Conservation (phyloP, 2,888 invertebrate genomes). For the Drosophila kokeensis region DNA sequence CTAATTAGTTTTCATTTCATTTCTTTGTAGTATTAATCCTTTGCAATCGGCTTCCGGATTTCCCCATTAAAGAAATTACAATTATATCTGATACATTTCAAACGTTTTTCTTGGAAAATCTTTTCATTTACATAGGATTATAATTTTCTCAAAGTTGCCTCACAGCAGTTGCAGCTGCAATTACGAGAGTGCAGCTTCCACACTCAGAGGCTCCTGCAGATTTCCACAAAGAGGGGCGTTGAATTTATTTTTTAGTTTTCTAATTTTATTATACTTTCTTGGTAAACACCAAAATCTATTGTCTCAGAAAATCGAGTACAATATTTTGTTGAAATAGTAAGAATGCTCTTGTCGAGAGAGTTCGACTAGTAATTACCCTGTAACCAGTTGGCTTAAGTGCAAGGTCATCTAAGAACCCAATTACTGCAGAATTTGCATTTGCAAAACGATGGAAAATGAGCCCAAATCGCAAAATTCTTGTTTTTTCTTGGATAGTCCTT, state of each 20-base stretch:
- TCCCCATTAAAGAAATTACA: background rate
- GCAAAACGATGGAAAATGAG: too few species aligned
- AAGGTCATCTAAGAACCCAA: too few species aligned
- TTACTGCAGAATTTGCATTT: too few species aligned
- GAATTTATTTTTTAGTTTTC: background rate
- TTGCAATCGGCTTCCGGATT: background rate
- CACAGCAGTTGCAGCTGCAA: constrained; percentile 9
- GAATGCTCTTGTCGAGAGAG: background rate
- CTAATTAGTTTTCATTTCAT: background rate
- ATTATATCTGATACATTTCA: background rate
- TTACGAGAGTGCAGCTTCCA: constrained; percentile 6
- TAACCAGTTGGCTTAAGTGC: background rate
- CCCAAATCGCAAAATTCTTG: too few species aligned
- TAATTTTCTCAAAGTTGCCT: constrained; percentile 4
- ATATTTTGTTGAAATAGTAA: background rate
- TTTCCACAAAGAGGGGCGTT: background rate
- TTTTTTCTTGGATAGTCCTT: too few species aligned
- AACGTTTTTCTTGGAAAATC: background rate
- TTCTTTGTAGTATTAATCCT: background rate
- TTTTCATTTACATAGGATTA: background rate
- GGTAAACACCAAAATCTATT: background rate
- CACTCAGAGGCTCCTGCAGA: background rate
- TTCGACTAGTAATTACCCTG: background rate
- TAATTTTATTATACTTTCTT: background rate
- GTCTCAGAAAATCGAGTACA: background rate